Evolutionary conservation across 2,888 invertebrate species (phyloP), one percentile per base, ranked within the genome.

Genomic region (Anarsia innoxiella): DNA sequence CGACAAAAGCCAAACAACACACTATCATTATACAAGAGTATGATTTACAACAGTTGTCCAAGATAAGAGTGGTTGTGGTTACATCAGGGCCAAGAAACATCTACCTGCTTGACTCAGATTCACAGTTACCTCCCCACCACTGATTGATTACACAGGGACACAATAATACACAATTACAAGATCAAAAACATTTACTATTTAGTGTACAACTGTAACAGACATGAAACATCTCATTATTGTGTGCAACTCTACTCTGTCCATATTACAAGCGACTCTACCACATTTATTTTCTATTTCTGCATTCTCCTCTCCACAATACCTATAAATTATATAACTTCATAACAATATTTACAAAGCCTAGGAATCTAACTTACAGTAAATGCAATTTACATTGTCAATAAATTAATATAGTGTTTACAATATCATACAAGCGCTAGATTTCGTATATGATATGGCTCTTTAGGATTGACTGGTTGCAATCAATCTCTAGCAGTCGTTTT

Each of bases 281-380:
- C 77, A 77, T 71, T 55, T 63, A 68, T 56, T 67, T 58, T 62
- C 72, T 73, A 75, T 70, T 64, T 59, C 49, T 63, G 71, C 64
- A 61, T 68, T 67, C 59, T 63, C 69, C 56, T 66, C 66, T 66
- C 68, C 77, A 75, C 71, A 61, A 49, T 71, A 80, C 77, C 83
- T 83, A 83, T 83, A 84, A 84, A 83, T 84, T 84, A 84, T 84
- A 79, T 83, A 84, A 84, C 83, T 72, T 82, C 77, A 66, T 83
- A 84, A 84, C 84, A 84, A 83, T 84, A 84, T 84, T 77, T 84
- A 84, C 84, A 84, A 83, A 84, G 83, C 83, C 80, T 83, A 83
- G 67, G 50, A 51, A 68, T 65, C 80, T 84, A 83, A 72, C 83
- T 83, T 84, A 84, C 76, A 63, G 62, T 82, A 78, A 77, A 79